Conservation (phyloP, 2,888 invertebrate genomes). For the Congeria kusceri region DNA sequence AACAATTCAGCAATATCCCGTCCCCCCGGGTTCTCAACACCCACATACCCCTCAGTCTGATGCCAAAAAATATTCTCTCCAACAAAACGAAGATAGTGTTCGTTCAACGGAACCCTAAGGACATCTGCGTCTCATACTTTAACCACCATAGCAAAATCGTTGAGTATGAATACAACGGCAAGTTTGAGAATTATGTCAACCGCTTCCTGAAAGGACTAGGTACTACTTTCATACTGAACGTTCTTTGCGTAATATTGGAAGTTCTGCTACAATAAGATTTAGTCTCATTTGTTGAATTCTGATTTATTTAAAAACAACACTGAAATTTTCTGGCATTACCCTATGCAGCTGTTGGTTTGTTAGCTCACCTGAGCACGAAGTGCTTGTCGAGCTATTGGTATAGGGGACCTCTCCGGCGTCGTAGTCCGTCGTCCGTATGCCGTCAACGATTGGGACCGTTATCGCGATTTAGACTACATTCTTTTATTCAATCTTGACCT, state of each 20-base stretch:
- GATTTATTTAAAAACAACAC: no score
- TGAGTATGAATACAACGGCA: conserved; percentile 66
- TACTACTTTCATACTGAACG: conserved; percentile 18
- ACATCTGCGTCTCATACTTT: conserved; percentile 71
- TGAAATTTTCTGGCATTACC: no score
- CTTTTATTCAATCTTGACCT: no score
- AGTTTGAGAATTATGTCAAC: conserved; percentile 63
- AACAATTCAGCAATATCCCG: conserved; percentile 50
- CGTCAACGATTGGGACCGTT: no score
- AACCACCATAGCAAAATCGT: conserved; percentile 70
- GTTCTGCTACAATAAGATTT: no score
- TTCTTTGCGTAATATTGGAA: not conserved
- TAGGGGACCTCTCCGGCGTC: no score
- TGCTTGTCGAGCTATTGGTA: no score
- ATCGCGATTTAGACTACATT: no score
- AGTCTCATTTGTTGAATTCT: no score
- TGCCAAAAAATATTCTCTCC: conserved; percentile 65
- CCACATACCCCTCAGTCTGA: conserved; percentile 63
- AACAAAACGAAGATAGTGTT: conserved; percentile 69
- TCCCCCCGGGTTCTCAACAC: conserved; percentile 71
- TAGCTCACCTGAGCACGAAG: no score
- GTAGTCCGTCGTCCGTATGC: no score
- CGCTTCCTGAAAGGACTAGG: conserved; percentile 66
- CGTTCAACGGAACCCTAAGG: conserved; percentile 72
- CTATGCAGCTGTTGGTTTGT: no score